phyloP scores from a whole-genome alignment of 2,113 vertebrate species.

The Isurus oxyrinchus region DNA sequence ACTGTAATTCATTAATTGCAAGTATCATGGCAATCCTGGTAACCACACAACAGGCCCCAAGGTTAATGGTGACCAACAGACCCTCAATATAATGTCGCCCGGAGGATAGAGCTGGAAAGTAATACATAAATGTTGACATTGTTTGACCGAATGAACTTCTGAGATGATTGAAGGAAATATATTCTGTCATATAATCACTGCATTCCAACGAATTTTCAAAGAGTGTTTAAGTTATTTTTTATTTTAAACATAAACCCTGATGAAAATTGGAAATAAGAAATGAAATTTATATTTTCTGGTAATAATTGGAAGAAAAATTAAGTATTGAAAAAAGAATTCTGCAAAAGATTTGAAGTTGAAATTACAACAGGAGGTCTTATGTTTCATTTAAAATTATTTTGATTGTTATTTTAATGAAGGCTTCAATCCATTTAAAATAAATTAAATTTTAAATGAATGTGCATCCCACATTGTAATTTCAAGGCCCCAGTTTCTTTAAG shows the following conservation, averaged over 20 bases:
- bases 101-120: not conserved
- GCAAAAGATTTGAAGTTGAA: not conserved
- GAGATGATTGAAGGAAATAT: not conserved
- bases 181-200: not conserved
- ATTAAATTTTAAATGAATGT: not conserved
- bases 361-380: not conserved
- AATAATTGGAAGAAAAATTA: not conserved
- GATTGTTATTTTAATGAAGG: not conserved
- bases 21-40: not conserved
- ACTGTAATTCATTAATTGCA: not conserved
- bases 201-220: not conserved
- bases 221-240: not conserved
- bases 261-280: not conserved
- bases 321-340: not conserved
- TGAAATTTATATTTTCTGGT: not conserved
- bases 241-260: not conserved
- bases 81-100: too few species aligned
- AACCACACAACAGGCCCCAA: not conserved
- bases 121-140: not conserved
- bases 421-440: not conserved
- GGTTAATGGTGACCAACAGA: not conserved
- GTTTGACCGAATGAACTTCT: not conserved
- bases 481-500: not conserved
- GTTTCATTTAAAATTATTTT: not conserved
- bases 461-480: not conserved